phyloP scores from a whole-genome alignment of 2,797 vertebrate genomes.

The Semotilus atromaculatus region DNA sequence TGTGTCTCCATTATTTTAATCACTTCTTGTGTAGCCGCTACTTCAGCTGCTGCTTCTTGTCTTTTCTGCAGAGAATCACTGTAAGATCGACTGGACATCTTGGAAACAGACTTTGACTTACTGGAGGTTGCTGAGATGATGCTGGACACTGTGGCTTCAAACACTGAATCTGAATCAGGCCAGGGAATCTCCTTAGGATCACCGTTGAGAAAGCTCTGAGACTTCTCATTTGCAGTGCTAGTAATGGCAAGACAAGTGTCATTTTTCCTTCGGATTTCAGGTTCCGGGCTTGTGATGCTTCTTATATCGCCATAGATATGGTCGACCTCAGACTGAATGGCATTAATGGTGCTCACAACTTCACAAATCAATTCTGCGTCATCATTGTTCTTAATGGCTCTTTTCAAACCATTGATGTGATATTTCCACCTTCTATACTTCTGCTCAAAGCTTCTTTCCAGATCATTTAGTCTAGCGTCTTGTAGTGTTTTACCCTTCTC shows the following conservation, averaged over 20 bases:
- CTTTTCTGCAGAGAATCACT: constrained; percentile 4
- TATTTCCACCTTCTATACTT: constrained; percentile 46
- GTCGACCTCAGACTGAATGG: background rate
- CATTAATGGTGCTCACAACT: constrained; percentile 12
- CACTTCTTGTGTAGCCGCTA: constrained; percentile 12
- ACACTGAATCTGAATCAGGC: constrained; percentile 51
- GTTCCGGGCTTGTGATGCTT: constrained; percentile 20
- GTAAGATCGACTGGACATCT: constrained; percentile 17
- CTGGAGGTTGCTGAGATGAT: background rate
- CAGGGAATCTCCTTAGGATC: constrained; percentile 46
- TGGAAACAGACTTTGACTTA: constrained; percentile 24
- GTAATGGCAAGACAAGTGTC: constrained; percentile 33
- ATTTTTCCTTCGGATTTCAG: constrained; percentile 36
- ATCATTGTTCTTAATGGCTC: constrained; percentile 41
- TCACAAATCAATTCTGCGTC: constrained; percentile 39
- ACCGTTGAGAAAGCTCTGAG: constrained; percentile 32
- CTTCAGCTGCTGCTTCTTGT: constrained; percentile 42
- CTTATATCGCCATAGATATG: constrained; percentile 29
- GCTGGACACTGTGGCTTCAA: constrained; percentile 45
- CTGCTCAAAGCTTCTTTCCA: constrained; percentile 11
- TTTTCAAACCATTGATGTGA: constrained; percentile 48
- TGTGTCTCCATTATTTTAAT: constrained; percentile 46
- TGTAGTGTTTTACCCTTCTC: constrained; percentile 34
- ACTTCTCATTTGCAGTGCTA: constrained; percentile 14
- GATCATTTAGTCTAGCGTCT: constrained; percentile 7